phyloP scores from a whole-genome alignment of 1,140 invertebrate species.

The Drosophila subobscura region DNA sequence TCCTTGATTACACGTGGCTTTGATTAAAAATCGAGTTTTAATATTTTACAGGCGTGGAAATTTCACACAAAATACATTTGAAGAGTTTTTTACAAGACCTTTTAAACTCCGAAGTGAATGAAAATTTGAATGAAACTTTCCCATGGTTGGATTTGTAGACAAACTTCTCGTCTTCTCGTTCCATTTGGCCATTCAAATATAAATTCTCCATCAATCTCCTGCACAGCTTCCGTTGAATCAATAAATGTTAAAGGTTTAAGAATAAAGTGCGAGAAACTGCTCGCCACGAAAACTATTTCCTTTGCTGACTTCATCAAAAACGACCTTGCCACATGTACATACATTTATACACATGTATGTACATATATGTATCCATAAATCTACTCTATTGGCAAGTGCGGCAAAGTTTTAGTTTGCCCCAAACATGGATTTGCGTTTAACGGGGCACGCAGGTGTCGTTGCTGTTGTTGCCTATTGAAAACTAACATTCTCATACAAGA shows the following conservation, averaged over 20 bases:
- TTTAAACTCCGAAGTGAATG: no score
- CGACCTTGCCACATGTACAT: slow-evolving; percentile 28
- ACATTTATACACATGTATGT: no score
- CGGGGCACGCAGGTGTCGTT: slow-evolving; percentile 47
- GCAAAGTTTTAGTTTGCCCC: slow-evolving; percentile 32
- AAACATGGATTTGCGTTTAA: slow-evolving; percentile 51
- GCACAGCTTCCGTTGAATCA: slow-evolving; percentile 16
- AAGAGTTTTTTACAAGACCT: no score
- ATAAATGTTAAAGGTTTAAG: slow-evolving; percentile 20
- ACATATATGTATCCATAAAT: slow-evolving; percentile 37
- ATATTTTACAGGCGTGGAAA: no score
- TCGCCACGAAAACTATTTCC: slow-evolving; percentile 12
- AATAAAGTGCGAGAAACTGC: slow-evolving; percentile 10
- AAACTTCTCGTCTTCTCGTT: no score
- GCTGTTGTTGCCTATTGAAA: slow-evolving; percentile 30
- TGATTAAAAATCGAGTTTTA: no score
- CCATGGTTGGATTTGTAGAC: no score
- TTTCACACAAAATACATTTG: no score
- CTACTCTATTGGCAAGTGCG: slow-evolving; percentile 14
- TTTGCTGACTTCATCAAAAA: slow-evolving; percentile 40
- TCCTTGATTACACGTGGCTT: no score
- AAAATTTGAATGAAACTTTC: no score
- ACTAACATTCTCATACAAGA: slow-evolving; percentile 16
- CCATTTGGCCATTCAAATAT: no score
- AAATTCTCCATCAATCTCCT: no score